These are phyloP conservation scores for Oceanites oceanicus DNA, from an alignment of 2,113 vertebrate genomes.

Conservation along the genomic window DNA sequence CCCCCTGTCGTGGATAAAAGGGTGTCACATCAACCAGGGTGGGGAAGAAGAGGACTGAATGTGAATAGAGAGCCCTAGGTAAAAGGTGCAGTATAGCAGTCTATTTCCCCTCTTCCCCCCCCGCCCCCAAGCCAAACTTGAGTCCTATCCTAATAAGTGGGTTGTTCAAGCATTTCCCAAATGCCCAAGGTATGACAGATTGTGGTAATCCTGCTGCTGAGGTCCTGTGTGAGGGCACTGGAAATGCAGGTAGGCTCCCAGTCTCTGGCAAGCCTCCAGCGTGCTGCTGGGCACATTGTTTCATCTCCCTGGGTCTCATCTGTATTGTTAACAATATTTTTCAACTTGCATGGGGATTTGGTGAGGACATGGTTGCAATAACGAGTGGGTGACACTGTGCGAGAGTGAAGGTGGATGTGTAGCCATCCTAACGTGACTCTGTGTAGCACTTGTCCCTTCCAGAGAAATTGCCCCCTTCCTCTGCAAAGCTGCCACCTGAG, in stretches of 20 bases:
- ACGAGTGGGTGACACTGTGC: not conserved
- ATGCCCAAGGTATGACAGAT: not conserved
- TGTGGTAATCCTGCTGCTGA: not conserved
- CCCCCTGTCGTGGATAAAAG: not conserved
- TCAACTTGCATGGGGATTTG: not conserved
- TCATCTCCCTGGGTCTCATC: not conserved
- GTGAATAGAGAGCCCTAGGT: not conserved
- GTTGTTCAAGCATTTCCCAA: not conserved
- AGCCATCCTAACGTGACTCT: not conserved
- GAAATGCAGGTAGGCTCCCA: not conserved
- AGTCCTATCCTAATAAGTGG: not conserved
- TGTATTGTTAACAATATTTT: not conserved
- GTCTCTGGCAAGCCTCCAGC: not conserved
- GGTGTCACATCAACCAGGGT: not conserved
- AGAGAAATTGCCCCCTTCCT: not conserved
- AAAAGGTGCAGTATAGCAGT: not conserved
- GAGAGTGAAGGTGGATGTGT: not conserved
- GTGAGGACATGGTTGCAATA: not conserved
- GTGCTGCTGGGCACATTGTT: not conserved
- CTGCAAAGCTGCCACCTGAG: not conserved
- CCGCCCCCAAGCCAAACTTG: not conserved
- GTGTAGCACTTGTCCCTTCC: accelerated
- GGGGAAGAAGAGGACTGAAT: not conserved
- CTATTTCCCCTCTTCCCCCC: not conserved
- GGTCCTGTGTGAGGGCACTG: not conserved